phyloP scores from a whole-genome alignment of 2,888 invertebrate genomes.

The Drosophila anomalata region DNA sequence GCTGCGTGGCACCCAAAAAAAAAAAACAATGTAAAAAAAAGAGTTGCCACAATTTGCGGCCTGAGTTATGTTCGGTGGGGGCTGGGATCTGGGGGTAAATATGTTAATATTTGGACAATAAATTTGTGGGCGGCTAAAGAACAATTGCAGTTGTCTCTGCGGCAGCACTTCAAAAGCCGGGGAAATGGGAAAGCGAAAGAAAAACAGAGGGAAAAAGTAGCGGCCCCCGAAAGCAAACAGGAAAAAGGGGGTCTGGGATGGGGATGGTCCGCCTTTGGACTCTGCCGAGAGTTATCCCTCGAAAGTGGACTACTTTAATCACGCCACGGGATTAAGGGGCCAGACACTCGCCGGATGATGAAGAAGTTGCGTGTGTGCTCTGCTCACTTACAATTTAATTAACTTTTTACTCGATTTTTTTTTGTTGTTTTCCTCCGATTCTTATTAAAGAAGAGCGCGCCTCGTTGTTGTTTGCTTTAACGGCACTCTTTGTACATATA shows the following conservation, averaged over 20 bases:
- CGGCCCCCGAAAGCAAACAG: slow-evolving; percentile 46
- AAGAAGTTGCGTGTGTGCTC: slow-evolving; percentile 74
- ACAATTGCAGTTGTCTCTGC: slow-evolving; percentile 67
- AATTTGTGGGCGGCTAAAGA: slow-evolving; percentile 55
- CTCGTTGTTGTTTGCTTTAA: slow-evolving; percentile 67
- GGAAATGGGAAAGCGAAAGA: slow-evolving; percentile 10
- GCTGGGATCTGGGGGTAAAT: slow-evolving; percentile 50
- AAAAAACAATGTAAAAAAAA: slow-evolving; percentile 8
- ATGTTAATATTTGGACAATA: slow-evolving; percentile 78
- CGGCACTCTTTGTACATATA: slow-evolving; percentile 67
- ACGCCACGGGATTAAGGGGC: slow-evolving; percentile 78
- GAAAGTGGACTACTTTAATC: slow-evolving; percentile 75
- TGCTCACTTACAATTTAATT: slow-evolving; percentile 78
- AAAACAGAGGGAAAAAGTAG: slow-evolving; percentile 40
- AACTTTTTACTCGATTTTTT: slow-evolving; percentile 64
- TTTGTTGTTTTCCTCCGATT: slow-evolving; percentile 53
- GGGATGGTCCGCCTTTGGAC: slow-evolving; percentile 1
- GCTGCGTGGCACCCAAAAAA: slow-evolving; percentile 2
- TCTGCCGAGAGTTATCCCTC: slow-evolving; percentile 23
- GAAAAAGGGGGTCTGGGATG: slow-evolving; percentile 10
- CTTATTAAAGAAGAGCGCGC: slow-evolving; percentile 71
- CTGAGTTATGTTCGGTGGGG: slow-evolving; percentile 61
- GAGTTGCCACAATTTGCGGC: slow-evolving; percentile 60
- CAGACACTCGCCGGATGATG: slow-evolving; percentile 63
- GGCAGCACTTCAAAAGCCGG: slow-evolving; percentile 33